These are phyloP conservation scores for Spinus pinus DNA, from an alignment of 2,797 vertebrate genomes.

Conservation along the genomic window DNA sequence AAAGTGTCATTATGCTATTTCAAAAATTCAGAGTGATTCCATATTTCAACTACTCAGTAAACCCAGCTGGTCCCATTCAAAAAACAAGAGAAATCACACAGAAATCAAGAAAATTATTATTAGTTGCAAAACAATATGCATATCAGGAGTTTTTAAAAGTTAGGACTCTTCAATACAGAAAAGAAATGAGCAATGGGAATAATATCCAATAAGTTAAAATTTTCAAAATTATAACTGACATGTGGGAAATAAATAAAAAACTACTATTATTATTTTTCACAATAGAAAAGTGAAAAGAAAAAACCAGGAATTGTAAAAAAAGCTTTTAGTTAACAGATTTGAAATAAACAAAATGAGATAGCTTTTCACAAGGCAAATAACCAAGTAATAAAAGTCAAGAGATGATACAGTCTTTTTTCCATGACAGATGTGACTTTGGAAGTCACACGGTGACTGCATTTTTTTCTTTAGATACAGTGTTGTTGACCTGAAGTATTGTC, in stretches of 20 bases:
- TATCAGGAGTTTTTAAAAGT: not conserved
- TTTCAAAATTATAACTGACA: not conserved
- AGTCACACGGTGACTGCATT: not conserved
- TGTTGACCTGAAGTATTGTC: not conserved
- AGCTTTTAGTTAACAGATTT: not conserved
- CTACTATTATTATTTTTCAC: not conserved
- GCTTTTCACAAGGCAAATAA: not conserved
- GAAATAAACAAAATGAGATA: not conserved
- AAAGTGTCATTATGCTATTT: not conserved
- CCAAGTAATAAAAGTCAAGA: not conserved
- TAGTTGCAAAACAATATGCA: not conserved
- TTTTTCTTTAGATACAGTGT: not conserved
- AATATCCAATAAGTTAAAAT: not conserved
- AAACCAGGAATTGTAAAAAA: not conserved
- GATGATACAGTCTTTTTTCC: not conserved
- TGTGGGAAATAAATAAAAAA: not conserved
- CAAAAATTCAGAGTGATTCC: not conserved
- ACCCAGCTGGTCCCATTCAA: not conserved
- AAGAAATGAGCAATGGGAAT: not conserved
- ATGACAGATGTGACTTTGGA: not conserved
- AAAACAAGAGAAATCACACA: not conserved
- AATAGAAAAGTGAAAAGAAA: not conserved
- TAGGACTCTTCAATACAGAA: not conserved
- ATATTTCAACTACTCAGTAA: not conserved
- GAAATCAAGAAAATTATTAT: not conserved